Evolutionary conservation across 2,113 vertebrate species (phyloP).

Genomic region (Phyllopteryx taeniolatus): DNA sequence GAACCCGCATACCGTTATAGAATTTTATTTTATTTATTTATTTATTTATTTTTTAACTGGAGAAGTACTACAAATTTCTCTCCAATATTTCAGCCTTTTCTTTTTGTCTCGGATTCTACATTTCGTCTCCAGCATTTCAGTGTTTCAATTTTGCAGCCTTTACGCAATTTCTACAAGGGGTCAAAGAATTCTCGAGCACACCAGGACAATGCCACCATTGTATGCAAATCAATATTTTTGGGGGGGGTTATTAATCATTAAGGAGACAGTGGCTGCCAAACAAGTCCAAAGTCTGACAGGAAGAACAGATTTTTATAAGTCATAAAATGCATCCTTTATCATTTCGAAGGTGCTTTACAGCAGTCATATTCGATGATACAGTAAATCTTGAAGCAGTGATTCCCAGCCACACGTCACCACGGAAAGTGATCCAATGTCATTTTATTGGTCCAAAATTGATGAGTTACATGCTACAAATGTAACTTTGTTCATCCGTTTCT

Average conservation of each 20-base stretch:
- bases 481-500: no score
- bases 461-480: no score
- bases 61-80: no score
- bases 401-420: not conserved
- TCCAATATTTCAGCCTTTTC: no score
- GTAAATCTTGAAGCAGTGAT: not conserved
- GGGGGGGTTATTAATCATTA: slow-evolving; percentile 41
- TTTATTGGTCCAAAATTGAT: not conserved
- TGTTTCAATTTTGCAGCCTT: not conserved
- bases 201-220: slow-evolving; percentile 84
- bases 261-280: not conserved
- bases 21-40: no score
- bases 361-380: not conserved
- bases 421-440: not conserved
- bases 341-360: not conserved
- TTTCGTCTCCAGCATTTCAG: not conserved
- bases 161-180: not conserved
- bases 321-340: slow-evolving; percentile 17
- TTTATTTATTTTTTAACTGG: no score
- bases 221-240: slow-evolving; percentile 68
- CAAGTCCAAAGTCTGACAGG: slow-evolving; percentile 11
- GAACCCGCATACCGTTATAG: no score
- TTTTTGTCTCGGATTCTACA: no score
- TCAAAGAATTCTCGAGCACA: slow-evolving; percentile 83
- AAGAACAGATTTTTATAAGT: not conserved